Evolutionary conservation across 2,888 invertebrate genomes (phyloP).

Genomic region (Volucella bombylans): DNA sequence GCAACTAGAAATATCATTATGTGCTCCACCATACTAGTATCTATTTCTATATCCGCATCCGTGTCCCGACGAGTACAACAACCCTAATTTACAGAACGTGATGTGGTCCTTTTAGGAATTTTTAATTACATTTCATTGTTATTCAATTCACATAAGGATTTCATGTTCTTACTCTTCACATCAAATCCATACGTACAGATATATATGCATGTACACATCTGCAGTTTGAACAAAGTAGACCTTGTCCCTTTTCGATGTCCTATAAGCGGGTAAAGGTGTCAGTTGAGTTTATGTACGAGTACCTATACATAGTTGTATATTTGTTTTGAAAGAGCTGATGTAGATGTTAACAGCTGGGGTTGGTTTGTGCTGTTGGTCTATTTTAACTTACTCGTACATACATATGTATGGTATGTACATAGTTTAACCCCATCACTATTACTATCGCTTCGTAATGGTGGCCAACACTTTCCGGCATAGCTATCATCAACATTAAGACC

Average conservation of each 20-base stretch:
- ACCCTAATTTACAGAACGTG: slow-evolving; percentile 66
- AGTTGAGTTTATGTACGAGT: background rate
- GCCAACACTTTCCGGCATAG: slow-evolving; percentile 33
- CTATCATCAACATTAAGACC: slow-evolving; percentile 50
- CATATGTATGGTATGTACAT: too few relatives aligned
- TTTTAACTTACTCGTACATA: too few relatives aligned
- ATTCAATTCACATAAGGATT: slow-evolving; percentile 62
- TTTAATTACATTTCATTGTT: slow-evolving; percentile 66
- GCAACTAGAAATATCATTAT: too few relatives aligned
- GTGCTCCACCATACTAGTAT: background rate
- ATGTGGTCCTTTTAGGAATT: slow-evolving; percentile 64
- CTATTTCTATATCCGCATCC: slow-evolving; percentile 22
- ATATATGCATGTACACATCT: too few relatives aligned
- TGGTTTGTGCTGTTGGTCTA: background rate
- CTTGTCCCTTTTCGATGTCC: slow-evolving; percentile 16
- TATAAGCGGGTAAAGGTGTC: background rate
- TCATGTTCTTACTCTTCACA: slow-evolving; percentile 19
- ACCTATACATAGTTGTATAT: background rate
- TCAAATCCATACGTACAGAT: background rate
- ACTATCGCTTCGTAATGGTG: slow-evolving; percentile 6
- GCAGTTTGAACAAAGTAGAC: background rate
- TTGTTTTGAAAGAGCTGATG: background rate
- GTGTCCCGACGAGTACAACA: slow-evolving; percentile 23
- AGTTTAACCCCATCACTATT: slow-evolving; percentile 43
- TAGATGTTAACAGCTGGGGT: slow-evolving; percentile 33